Conservation (phyloP, 1,140 invertebrate species). For the Sarcophaga bullata region DNA sequence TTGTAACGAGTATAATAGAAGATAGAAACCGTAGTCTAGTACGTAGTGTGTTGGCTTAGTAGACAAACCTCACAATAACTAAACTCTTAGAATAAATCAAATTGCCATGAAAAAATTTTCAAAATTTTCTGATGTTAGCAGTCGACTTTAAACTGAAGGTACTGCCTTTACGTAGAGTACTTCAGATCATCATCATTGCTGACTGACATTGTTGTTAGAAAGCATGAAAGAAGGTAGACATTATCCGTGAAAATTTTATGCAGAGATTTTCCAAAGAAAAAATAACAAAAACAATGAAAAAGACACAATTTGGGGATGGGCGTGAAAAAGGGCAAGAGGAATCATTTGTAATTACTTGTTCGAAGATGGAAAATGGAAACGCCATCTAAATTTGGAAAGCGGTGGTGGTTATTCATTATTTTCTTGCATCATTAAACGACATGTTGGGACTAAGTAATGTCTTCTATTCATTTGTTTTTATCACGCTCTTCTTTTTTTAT, state of each 20-base stretch:
- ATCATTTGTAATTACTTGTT: background rate
- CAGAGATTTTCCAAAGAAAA: no score
- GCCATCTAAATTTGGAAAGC: background rate
- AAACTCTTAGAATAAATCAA: no score
- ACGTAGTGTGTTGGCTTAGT: background rate
- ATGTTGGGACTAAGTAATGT: conserved; percentile 37
- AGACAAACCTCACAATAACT: background rate
- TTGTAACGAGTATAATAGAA: background rate
- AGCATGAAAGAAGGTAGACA: no score
- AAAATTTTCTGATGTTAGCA: no score
- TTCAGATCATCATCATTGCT: no score
- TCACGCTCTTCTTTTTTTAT: background rate
- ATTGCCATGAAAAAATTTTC: no score
- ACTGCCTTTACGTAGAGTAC: no score
- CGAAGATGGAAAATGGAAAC: background rate
- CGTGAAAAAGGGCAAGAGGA: background rate
- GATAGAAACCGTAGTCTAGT: background rate
- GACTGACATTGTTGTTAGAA: no score
- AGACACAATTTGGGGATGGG: background rate
- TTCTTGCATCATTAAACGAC: conserved; percentile 47
- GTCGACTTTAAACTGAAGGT: no score
- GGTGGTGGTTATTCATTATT: conserved; percentile 46
- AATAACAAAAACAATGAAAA: no score
- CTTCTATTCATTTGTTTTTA: conserved; percentile 38
- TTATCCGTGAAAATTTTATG: no score